Percentiles rank a stretch among this genome's conserved stretches.
These are phyloP conservation scores for Caenorhabditis sp. DNA, from an alignment of 2,888 invertebrate genomes.

Conservation along the genomic window DNA sequence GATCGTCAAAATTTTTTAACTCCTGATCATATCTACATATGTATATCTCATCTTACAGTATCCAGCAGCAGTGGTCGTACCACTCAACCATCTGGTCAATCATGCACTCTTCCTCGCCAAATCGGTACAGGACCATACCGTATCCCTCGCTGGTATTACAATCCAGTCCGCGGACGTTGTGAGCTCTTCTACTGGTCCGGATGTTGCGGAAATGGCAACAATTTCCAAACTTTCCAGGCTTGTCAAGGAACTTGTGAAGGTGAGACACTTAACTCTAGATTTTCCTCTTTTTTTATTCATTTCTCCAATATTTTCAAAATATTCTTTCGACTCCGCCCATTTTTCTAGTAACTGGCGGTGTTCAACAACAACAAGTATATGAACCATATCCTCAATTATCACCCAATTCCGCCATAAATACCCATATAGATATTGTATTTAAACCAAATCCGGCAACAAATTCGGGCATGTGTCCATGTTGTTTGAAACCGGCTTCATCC, in stretches of 20 bases:
- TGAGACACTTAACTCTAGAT: too few relatives aligned
- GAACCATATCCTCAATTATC: too few relatives aligned
- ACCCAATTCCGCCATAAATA: not conserved
- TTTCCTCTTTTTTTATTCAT: not conserved
- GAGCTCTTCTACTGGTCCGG: conserved; percentile 72
- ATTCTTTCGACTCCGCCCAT: not conserved
- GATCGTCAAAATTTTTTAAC: not conserved
- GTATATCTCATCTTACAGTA: conserved; percentile 11
- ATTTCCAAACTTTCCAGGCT: conserved; percentile 69
- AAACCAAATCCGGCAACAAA: conserved; percentile 37
- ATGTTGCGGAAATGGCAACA: conserved; percentile 71
- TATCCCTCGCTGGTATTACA: conserved; percentile 71
- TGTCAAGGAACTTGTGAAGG: conserved; percentile 70
- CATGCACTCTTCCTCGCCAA: conserved; percentile 67
- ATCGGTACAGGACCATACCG: conserved; percentile 71
- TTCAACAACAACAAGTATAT: not conserved
- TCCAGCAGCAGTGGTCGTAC: conserved; percentile 7
- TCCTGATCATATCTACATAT: not conserved
- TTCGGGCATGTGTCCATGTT: conserved; percentile 47
- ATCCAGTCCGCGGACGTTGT: conserved; percentile 66
- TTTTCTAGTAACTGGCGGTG: not conserved
- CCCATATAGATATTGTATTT: conserved; percentile 39
- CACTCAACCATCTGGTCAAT: conserved; percentile 45
- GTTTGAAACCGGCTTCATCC: conserved; percentile 56
- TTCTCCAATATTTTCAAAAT: not conserved